Evolutionary conservation across 2,797 vertebrate genomes (phyloP).

Genomic region (Cynopterus sphinx): DNA sequence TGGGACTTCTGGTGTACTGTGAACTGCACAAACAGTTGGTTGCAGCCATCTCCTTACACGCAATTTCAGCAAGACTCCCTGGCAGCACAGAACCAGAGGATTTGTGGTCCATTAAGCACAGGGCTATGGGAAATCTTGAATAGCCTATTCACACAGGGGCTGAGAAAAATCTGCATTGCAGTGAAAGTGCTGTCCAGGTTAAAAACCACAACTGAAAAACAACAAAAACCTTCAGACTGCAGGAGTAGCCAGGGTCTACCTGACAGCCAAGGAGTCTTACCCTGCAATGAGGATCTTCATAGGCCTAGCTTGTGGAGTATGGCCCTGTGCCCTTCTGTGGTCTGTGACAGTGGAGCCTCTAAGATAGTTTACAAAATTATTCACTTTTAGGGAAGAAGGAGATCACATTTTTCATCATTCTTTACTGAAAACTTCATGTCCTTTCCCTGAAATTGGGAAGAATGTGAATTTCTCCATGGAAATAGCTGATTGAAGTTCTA

Average conservation of each 20-base stretch:
- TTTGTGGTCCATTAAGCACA: neutral
- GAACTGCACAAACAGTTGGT: neutral
- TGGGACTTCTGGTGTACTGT: neutral
- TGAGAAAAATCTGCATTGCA: constrained; percentile 38
- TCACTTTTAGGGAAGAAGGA: neutral
- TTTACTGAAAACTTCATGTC: neutral
- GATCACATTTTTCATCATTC: neutral
- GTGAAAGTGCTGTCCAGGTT: constrained; percentile 30
- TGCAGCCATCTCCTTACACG: neutral
- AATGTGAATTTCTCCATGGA: neutral
- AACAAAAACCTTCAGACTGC: constrained; percentile 31
- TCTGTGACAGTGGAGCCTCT: neutral
- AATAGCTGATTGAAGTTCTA: neutral
- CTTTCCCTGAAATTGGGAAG: constrained; percentile 1
- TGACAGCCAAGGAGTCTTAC: neutral
- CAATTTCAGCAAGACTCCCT: neutral
- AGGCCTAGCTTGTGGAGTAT: neutral
- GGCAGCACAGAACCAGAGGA: neutral
- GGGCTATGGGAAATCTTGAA: constrained; percentile 3
- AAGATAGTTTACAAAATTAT: neutral
- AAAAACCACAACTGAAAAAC: constrained; percentile 53
- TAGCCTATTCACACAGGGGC: constrained; percentile 20
- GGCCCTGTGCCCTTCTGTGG: neutral
- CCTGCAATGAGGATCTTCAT: neutral
- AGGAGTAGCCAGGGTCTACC: neutral